Percentiles rank a stretch among this genome's conserved stretches.
phyloP scores from a whole-genome alignment of 2,888 invertebrate species.

The Carabus problematicus region DNA sequence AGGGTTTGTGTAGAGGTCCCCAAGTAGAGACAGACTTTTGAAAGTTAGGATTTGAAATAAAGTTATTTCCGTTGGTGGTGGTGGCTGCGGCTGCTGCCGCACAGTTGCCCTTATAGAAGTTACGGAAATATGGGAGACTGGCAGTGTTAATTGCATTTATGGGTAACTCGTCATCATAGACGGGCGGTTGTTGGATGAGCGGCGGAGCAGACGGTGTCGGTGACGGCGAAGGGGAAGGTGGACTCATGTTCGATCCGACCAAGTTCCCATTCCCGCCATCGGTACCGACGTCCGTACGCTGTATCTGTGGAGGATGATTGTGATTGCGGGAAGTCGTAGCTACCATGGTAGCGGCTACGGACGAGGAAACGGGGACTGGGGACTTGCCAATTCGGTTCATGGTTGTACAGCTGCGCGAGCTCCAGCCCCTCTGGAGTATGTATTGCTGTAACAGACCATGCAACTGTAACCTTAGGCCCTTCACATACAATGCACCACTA shows the following conservation, averaged over 20 bases:
- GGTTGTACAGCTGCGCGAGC: constrained; percentile 61
- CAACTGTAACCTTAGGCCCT: constrained; percentile 21
- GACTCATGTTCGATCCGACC: constrained; percentile 40
- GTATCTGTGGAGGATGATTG: constrained; percentile 42
- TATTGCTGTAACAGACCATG: constrained; percentile 55
- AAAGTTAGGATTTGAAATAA: constrained; percentile 61
- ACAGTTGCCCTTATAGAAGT: constrained; percentile 55
- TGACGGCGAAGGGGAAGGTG: constrained; percentile 53
- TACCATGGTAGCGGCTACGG: constrained; percentile 54
- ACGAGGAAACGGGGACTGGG: constrained; percentile 50
- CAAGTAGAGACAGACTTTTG: constrained; percentile 70
- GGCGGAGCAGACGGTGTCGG: constrained; percentile 34
- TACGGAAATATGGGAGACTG: constrained; percentile 61
- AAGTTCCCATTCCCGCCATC: constrained; percentile 40
- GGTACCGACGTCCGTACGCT: constrained; percentile 42
- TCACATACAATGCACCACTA: constrained; percentile 13
- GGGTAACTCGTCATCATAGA: constrained; percentile 43
- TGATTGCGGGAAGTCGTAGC: constrained; percentile 57
- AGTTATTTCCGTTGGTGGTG: constrained; percentile 53
- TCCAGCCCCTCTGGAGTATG: constrained; percentile 62
- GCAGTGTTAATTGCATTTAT: constrained; percentile 58
- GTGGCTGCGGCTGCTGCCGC: constrained; percentile 27
- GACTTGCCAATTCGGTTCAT: constrained; percentile 59
- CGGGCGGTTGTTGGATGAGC: constrained; percentile 29
- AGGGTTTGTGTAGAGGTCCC: constrained; percentile 70